Percentiles rank a stretch among this genome's conserved stretches.
Evolutionary conservation across 2,113 vertebrate species (phyloP).

Genomic region (Colossoma macropomum): DNA sequence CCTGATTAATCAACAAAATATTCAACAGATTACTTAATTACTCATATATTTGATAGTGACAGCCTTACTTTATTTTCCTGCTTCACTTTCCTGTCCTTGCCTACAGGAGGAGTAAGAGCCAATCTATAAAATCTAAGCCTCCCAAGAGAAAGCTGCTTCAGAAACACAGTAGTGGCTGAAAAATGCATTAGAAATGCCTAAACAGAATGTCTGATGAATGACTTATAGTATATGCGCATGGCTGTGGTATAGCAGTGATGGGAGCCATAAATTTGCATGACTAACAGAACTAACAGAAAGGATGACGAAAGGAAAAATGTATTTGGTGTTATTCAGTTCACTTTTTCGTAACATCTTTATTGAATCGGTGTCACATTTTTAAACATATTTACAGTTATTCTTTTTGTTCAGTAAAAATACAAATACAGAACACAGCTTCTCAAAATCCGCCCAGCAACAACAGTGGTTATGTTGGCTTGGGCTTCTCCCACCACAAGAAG

Average conservation of each 20-base stretch:
- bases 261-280: background rate
- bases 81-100: background rate
- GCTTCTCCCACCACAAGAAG: conserved; percentile 56
- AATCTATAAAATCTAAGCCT: background rate
- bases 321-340: conserved; percentile 47
- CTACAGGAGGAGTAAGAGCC: background rate
- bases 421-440: conserved; percentile 79
- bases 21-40: too few relatives aligned
- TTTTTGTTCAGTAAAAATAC: conserved; percentile 81
- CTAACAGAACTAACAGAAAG: background rate
- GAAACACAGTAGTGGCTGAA: background rate
- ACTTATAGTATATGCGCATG: background rate
- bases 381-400: conserved; percentile 81
- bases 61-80: background rate
- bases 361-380: conserved; percentile 77
- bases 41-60: too few relatives aligned
- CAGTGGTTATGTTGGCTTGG: conserved; percentile 54
- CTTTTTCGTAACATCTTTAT: conserved; percentile 81
- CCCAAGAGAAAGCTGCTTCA: background rate
- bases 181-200: background rate
- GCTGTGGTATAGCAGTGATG: background rate
- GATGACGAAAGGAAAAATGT: background rate
- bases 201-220: background rate
- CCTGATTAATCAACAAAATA: too few relatives aligned
- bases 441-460: conserved; percentile 69